A percentile compares a stretch with the other conserved stretches of the same genome.
These are phyloP conservation scores for Epizoanthus scotinus DNA, from an alignment of 92 coral and sea anemone species.

Conservation along the genomic window DNA sequence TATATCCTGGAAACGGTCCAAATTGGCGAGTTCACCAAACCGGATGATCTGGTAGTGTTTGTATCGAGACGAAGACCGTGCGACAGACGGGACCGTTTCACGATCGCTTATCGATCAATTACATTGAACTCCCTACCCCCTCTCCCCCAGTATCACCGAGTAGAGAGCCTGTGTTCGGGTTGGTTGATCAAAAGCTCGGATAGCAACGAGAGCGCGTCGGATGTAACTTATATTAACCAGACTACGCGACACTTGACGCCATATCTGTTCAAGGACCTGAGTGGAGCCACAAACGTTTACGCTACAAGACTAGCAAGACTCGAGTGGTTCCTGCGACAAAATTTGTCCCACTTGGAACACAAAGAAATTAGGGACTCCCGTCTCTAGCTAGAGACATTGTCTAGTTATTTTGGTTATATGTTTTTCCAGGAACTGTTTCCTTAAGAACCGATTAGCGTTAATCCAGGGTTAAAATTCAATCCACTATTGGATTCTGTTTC, in stretches of 20 bases:
- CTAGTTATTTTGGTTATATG: too few relatives aligned
- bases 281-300: conserved; percentile 53
- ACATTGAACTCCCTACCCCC: conserved; percentile 52
- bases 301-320: conserved; percentile 57
- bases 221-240: conserved; percentile 71
- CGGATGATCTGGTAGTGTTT: conserved; percentile 68
- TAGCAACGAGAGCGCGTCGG: conserved; percentile 43
- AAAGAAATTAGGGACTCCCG: neutral
- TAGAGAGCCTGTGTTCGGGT: conserved; percentile 76
- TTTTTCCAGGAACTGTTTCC: too few relatives aligned
- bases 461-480: too few relatives aligned
- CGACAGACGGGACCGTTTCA: conserved; percentile 60
- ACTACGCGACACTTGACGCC: conserved; percentile 59
- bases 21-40: conserved; percentile 51
- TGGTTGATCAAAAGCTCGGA: conserved; percentile 59
- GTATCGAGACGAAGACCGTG: conserved; percentile 73
- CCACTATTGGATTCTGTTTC: too few relatives aligned
- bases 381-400: neutral
- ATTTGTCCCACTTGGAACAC: neutral
- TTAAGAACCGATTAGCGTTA: too few relatives aligned
- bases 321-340: conserved; percentile 36
- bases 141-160: conserved; percentile 56
- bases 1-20: conserved; percentile 52
- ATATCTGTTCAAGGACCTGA: conserved; percentile 63
- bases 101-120: conserved; percentile 77